Evolutionary conservation across 2,888 invertebrate species (phyloP).

Genomic region (Idaea dimidiata): DNA sequence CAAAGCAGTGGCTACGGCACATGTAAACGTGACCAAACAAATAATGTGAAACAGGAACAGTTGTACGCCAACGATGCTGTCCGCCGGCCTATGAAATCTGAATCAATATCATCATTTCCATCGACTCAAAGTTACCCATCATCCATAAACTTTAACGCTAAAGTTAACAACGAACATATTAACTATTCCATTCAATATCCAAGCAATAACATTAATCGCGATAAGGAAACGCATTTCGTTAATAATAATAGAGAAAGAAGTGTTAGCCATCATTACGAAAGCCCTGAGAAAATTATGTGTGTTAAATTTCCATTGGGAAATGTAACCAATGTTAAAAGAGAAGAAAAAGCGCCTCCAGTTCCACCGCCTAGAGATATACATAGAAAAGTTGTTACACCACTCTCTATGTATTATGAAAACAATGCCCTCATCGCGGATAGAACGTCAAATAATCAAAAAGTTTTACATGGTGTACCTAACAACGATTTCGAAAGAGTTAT

Average conservation of each 20-base stretch:
- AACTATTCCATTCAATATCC: conserved; percentile 74
- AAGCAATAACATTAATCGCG: conserved; percentile 51
- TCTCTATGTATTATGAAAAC: conserved; percentile 76
- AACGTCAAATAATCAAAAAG: conserved; percentile 48
- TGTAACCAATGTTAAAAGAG: conserved; percentile 64
- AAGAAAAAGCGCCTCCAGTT: conserved; percentile 84
- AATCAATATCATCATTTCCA: conserved; percentile 77
- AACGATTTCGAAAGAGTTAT: conserved; percentile 75
- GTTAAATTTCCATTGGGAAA: conserved; percentile 78
- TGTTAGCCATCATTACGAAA: conserved; percentile 59
- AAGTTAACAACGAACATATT: conserved; percentile 78
- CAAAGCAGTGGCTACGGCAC: conserved; percentile 76
- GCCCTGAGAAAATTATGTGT: conserved; percentile 67
- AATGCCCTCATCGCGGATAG: conserved; percentile 57
- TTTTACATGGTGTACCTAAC: conserved; percentile 66
- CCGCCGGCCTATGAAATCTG: conserved; percentile 67
- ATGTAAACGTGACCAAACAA: conserved; percentile 71
- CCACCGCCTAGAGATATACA: conserved; percentile 90
- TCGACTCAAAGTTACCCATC: conserved; percentile 77
- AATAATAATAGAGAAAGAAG: conserved; percentile 65
- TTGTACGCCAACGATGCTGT: conserved; percentile 52
- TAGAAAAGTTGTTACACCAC: conserved; percentile 77
- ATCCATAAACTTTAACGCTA: conserved; percentile 78
- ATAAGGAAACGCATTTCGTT: conserved; percentile 60
- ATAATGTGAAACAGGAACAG: conserved; percentile 66